A percentile compares a stretch with the other conserved stretches of the same genome.
phyloP scores from a whole-genome alignment of 2,888 invertebrate genomes.

The Lasioglossum villosulum region DNA sequence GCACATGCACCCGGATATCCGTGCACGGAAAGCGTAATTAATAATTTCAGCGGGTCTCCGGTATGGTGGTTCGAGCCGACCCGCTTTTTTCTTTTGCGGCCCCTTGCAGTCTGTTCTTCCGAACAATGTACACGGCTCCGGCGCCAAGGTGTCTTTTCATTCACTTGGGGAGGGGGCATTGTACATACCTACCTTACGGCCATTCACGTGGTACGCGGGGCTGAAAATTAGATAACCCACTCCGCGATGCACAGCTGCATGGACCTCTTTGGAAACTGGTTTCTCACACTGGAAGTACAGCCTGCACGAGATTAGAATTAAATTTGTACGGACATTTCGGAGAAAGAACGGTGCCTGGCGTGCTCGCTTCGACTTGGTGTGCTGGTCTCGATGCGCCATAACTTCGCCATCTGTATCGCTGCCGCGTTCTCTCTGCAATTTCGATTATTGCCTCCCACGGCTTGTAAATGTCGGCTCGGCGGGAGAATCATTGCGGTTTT shows the following conservation, averaged over 20 bases:
- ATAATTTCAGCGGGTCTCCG: conserved; percentile 66
- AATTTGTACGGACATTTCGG: conserved; percentile 39
- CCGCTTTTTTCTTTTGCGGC: conserved; percentile 18
- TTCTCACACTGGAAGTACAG: conserved; percentile 12
- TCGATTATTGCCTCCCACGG: not conserved
- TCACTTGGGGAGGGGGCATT: conserved; percentile 55
- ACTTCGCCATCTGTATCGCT: not conserved
- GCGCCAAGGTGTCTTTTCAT: conserved; percentile 56
- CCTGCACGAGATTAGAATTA: conserved; percentile 40
- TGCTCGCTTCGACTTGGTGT: not conserved
- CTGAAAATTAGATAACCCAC: conserved; percentile 65
- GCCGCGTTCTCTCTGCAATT: not conserved
- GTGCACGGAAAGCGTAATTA: conserved; percentile 70
- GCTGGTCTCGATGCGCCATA: not conserved
- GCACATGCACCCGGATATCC: conserved; percentile 67
- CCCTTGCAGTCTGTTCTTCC: conserved; percentile 30
- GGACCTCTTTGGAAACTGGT: conserved; percentile 55
- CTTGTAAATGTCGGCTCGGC: not conserved
- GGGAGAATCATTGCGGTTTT: not conserved
- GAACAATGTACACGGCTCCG: conserved; percentile 45
- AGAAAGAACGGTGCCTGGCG: not conserved
- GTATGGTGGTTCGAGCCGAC: conserved; percentile 35
- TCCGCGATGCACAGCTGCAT: conserved; percentile 60
- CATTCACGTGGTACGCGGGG: conserved; percentile 57
- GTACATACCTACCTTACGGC: conserved; percentile 42